Conservation (phyloP, 2,797 vertebrate genomes). For the Atherinosoma microstoma region DNA sequence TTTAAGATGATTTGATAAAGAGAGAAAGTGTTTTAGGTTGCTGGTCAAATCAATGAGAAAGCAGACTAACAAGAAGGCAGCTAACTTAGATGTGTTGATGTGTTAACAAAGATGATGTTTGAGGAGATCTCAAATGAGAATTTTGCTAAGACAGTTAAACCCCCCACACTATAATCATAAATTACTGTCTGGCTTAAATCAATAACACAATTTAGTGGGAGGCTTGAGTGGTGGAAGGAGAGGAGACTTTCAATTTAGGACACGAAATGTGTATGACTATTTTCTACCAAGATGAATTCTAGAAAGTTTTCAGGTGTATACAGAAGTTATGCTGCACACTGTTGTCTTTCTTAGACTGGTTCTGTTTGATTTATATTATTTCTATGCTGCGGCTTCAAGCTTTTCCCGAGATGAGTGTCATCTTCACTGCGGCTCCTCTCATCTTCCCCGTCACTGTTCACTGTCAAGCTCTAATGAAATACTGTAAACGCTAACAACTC, state of each 20-base stretch:
- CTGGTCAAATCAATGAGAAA: constrained; percentile 12
- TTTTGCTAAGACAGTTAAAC: background rate
- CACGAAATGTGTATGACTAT: background rate
- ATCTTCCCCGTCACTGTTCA: constrained; percentile 27
- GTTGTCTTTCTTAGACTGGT: background rate
- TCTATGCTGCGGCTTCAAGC: constrained; percentile 4
- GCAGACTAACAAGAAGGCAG: background rate
- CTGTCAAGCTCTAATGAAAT: constrained; percentile 36
- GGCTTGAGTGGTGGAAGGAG: background rate
- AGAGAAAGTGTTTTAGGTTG: constrained; percentile 13
- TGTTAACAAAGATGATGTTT: background rate
- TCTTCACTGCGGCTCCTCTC: constrained; percentile 16
- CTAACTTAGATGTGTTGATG: background rate
- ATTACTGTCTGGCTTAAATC: constrained; percentile 2
- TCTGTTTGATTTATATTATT: constrained; percentile 18
- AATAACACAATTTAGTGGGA: constrained; percentile 1
- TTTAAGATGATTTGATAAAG: constrained; percentile 35
- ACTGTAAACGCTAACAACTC: constrained; percentile 34
- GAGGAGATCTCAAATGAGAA: background rate
- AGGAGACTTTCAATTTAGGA: constrained; percentile 3
- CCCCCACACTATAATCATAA: background rate
- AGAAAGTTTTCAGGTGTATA: background rate
- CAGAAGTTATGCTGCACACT: background rate
- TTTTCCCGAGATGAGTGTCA: constrained; percentile 21
- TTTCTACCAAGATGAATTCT: background rate